Evolutionary conservation across 1,140 invertebrate genomes (phyloP).

Genomic region (Solenopsis invicta): DNA sequence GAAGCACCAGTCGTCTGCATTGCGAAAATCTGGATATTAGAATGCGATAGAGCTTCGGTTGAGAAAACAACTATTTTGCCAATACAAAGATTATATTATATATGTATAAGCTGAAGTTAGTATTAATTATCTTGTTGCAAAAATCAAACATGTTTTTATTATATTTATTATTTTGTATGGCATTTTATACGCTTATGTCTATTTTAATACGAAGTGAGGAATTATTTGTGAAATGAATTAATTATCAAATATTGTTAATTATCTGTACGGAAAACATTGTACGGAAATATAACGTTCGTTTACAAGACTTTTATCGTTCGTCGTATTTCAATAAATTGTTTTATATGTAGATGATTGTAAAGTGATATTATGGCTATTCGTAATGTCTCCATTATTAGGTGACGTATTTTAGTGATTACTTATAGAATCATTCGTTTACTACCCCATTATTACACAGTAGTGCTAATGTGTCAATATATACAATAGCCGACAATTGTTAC

Average conservation of each 20-base stretch:
- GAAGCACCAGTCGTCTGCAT: not conserved
- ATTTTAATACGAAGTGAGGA: not conserved
- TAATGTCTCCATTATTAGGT: too few species aligned
- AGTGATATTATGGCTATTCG: too few species aligned
- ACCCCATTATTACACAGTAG: too few species aligned
- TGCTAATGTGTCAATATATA: too few species aligned
- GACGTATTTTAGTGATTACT: too few species aligned
- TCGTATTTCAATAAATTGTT: not conserved
- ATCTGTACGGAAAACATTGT: not conserved
- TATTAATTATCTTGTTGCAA: not conserved
- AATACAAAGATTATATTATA: not conserved
- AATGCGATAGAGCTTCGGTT: not conserved
- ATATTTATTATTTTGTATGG: not conserved
- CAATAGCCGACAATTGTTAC: too few species aligned
- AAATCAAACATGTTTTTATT: not conserved
- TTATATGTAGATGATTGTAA: not conserved
- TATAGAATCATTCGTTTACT: too few species aligned
- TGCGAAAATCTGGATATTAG: conserved; percentile 3
- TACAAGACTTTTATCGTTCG: not conserved
- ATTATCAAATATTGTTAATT: not conserved
- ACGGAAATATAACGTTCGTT: not conserved
- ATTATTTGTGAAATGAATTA: not conserved
- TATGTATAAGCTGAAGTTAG: not conserved
- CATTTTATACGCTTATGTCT: not conserved
- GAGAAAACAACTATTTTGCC: not conserved